Percentiles rank a stretch among this genome's conserved stretches.
These are phyloP conservation scores for Phyllostomus hastatus DNA, from an alignment of 2,113 vertebrate genomes.

Conservation along the genomic window DNA sequence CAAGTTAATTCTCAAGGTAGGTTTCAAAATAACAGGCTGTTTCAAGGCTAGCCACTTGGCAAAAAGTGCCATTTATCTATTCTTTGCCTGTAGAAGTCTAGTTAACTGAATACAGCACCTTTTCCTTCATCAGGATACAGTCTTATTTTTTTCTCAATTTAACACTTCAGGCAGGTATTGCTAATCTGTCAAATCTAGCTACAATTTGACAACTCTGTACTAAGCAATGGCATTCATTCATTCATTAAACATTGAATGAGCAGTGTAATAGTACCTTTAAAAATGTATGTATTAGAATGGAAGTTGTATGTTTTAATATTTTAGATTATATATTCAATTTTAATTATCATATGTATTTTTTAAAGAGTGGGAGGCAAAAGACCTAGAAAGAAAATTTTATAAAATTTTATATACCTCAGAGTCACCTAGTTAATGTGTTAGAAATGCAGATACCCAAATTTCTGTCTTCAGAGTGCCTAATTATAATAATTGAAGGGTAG, in stretches of 20 bases:
- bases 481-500: neutral
- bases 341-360: neutral
- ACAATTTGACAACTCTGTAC: neutral
- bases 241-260: neutral
- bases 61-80: neutral
- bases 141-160: neutral
- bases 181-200: neutral
- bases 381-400: neutral
- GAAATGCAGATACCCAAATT: neutral
- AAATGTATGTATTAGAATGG: neutral
- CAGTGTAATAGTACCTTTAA: neutral
- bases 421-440: neutral
- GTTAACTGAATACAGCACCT: neutral
- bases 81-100: neutral
- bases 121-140: neutral
- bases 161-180: neutral
- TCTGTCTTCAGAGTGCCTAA: neutral
- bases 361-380: neutral
- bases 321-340: neutral
- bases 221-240: neutral
- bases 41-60: neutral
- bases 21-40: neutral
- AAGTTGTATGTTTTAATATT: neutral
- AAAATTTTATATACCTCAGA: neutral
- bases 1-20: neutral